Evolutionary conservation across 2,888 invertebrate genomes (phyloP).

Genomic region (Atrina japonica): DNA sequence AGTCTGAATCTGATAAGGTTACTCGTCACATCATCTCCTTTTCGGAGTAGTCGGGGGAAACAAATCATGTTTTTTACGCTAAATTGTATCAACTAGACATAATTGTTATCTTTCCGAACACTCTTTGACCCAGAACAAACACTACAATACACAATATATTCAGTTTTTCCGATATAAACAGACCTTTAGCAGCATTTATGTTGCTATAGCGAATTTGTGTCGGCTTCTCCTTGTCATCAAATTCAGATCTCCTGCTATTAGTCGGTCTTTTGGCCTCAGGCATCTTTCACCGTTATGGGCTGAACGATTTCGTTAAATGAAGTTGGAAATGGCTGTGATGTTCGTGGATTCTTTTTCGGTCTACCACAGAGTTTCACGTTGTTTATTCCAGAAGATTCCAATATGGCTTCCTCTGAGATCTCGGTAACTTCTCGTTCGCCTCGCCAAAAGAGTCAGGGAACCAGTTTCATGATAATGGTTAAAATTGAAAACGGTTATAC

Average conservation of each 20-base stretch:
- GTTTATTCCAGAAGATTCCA: slow-evolving; percentile 37
- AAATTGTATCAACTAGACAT: not conserved
- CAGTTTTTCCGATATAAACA: slow-evolving; percentile 37
- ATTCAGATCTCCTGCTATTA: slow-evolving; percentile 71
- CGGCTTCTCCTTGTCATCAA: slow-evolving; percentile 88
- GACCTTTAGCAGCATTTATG: slow-evolving; percentile 98
- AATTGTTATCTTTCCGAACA: slow-evolving; percentile 4
- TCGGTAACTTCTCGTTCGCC: not conserved
- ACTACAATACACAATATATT: too few relatives aligned
- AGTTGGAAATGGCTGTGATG: not conserved
- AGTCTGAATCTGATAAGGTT: too few relatives aligned
- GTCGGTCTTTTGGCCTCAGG: slow-evolving; percentile 33
- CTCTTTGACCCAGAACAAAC: slow-evolving; percentile 1
- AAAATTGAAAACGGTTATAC: too few relatives aligned
- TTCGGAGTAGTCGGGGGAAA: too few relatives aligned
- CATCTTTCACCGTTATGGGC: slow-evolving; percentile 38
- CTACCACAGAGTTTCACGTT: slow-evolving; percentile 22
- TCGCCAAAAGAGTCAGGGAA: too few relatives aligned
- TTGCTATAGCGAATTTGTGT: slow-evolving; percentile 96
- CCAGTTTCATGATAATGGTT: too few relatives aligned
- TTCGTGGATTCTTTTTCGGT: slow-evolving; percentile 13
- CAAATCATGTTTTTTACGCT: not conserved
- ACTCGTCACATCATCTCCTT: too few relatives aligned
- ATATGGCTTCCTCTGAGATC: slow-evolving; percentile 38
- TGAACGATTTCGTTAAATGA: not conserved